Evolutionary conservation across 2,888 invertebrate genomes (phyloP).

Genomic region (Dendrolimus houi): DNA sequence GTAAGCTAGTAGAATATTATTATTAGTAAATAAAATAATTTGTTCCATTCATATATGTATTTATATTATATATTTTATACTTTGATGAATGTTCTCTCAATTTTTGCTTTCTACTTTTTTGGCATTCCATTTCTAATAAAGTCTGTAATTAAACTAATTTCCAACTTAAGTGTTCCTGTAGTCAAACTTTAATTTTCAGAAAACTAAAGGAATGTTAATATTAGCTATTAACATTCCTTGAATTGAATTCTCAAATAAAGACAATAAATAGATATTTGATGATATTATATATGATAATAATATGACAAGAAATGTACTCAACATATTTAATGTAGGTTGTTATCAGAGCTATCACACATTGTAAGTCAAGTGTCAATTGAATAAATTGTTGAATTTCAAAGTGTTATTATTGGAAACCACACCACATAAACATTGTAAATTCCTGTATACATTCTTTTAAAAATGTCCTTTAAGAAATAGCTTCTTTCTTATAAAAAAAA

Average conservation of each 20-base stretch:
- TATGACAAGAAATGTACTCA: neutral
- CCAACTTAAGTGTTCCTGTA: neutral
- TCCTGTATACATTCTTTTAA: too few species aligned
- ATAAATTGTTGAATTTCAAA: slow-evolving; percentile 38
- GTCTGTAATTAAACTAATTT: neutral
- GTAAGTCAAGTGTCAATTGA: slow-evolving; percentile 40
- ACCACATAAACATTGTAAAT: too few species aligned
- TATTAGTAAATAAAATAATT: neutral
- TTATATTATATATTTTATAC: neutral
- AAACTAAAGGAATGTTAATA: slow-evolving; percentile 16
- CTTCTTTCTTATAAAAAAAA: too few species aligned
- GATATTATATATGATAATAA: neutral
- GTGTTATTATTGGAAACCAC: neutral
- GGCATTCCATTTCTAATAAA: slow-evolving; percentile 23
- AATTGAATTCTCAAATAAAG: slow-evolving; percentile 25
- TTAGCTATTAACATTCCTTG: too few species aligned
- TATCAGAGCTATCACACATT: slow-evolving; percentile 18
- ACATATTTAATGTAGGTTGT: neutral
- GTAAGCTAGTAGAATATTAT: neutral
- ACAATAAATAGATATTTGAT: slow-evolving; percentile 48
- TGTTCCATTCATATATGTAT: neutral
- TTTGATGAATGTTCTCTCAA: neutral
- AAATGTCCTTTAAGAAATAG: too few species aligned
- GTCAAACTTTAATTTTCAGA: neutral
- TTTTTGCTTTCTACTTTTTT: slow-evolving; percentile 8